Evolutionary conservation across 2,113 vertebrate genomes (phyloP).

Genomic region (Antechinus flavipes): DNA sequence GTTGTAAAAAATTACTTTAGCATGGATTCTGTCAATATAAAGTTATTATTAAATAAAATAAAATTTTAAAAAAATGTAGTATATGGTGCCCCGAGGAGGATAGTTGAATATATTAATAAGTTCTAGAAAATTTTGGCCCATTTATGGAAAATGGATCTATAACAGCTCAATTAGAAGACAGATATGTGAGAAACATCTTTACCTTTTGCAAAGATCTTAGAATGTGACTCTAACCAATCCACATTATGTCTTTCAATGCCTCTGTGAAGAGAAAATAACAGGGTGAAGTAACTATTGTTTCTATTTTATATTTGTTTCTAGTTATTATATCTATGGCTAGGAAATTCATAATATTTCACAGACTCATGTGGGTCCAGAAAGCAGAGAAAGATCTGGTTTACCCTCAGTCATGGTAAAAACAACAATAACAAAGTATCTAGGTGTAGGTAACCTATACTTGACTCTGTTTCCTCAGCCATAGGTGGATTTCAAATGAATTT

Average conservation of each 20-base stretch:
- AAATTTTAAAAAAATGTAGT: neutral
- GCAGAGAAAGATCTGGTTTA: neutral
- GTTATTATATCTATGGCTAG: neutral
- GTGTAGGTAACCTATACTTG: rapidly evolving
- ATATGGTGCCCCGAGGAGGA: neutral
- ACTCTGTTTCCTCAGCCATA: neutral
- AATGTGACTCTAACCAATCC: neutral
- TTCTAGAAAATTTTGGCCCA: neutral
- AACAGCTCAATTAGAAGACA: neutral
- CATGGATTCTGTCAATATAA: no score
- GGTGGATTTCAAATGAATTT: neutral
- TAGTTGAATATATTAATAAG: neutral
- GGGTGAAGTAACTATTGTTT: neutral
- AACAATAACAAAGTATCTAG: neutral
- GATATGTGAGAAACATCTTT: neutral
- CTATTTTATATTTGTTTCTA: neutral
- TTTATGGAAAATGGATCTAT: neutral
- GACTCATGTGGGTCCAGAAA: neutral
- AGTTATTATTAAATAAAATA: no score
- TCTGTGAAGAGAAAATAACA: neutral
- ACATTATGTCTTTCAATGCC: neutral
- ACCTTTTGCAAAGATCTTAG: neutral
- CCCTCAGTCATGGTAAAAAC: neutral
- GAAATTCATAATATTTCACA: neutral
- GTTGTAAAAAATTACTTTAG: no score